Evolutionary conservation across 2,888 invertebrate species (phyloP), one percentile per base, ranked within the genome.

Genomic region (Phlogophora meticulosa): DNA sequence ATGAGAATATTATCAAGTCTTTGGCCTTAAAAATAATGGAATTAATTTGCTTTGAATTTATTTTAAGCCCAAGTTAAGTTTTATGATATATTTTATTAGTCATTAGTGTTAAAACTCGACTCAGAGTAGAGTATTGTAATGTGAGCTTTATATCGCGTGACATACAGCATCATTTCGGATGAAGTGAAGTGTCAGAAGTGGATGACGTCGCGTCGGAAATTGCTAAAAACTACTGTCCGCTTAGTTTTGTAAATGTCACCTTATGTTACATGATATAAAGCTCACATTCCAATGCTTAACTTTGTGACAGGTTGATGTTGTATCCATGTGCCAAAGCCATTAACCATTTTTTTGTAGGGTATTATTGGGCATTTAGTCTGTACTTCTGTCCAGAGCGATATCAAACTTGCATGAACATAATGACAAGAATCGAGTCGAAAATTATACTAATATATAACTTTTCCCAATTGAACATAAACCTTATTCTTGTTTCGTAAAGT

Each of bases 41-140:
- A 56, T 56, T 66, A 17, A 22, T 65, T 73, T 45, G 15, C 7
- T 38, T 55, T 15, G 28, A 69, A 42, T 55, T 49, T 55, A 53
- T 53, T 73, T 34, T 28, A 10, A 36, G 2, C 9, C 20, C 9
- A 17, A 11, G 48, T 70, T 74, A 66, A 4, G 38, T 67, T 56
- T 65, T 38, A 24, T 38, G 32, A 38, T 24, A 49, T 34, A 43
- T 69, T 74, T 66, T 65, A 66, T 28, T 28, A n/a, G n/a, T 10
- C 10, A 53, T 4, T 9, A 9, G 5, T 17, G 22, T 15, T 36
- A n/a, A 22, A 58, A 22, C 9, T 63, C 11, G 42, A 20, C 7
- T 56, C 28, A 3, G 22, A 52, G 32, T 66, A 36, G 7, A 7
- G 17, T 34, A 56, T 34, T 46, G 15, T 24, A 40, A 71, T 40